Percentiles rank a stretch among this genome's conserved stretches.
These are phyloP conservation scores for Asteroscopus sphinx DNA, from an alignment of 2,888 invertebrate genomes.

Conservation along the genomic window DNA sequence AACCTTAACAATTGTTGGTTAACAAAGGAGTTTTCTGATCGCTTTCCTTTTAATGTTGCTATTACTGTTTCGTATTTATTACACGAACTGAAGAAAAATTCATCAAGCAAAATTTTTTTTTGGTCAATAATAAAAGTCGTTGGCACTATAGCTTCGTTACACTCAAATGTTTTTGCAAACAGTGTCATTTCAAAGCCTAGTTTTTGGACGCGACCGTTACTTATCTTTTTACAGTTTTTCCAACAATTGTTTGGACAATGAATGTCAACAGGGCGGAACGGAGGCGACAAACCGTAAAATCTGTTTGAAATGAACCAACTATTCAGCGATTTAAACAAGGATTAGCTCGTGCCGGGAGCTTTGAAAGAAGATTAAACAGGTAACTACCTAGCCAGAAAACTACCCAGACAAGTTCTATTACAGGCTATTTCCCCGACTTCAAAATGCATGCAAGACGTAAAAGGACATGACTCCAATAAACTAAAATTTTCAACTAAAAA, in stretches of 20 bases:
- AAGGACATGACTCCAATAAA: too few relatives aligned
- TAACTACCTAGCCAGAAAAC: not conserved
- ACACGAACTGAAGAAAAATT: not conserved
- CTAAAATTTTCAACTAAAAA: too few relatives aligned
- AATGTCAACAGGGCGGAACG: conserved; percentile 63
- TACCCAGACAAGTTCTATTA: too few relatives aligned
- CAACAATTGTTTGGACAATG: conserved; percentile 61
- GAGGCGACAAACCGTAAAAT: conserved; percentile 69
- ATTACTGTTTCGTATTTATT: not conserved
- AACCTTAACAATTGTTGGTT: conserved; percentile 20
- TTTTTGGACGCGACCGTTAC: conserved; percentile 44
- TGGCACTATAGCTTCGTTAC: not conserved
- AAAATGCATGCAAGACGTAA: too few relatives aligned
- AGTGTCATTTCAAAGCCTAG: conserved; percentile 7
- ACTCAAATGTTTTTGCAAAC: conserved; percentile 20
- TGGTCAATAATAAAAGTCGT: not conserved
- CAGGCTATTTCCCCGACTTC: too few relatives aligned
- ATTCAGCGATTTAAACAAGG: conserved; percentile 33
- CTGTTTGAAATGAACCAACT: conserved; percentile 55
- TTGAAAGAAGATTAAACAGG: conserved; percentile 5
- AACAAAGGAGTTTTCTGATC: conserved; percentile 32
- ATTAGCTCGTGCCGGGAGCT: conserved; percentile 27
- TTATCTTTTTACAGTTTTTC: conserved; percentile 53
- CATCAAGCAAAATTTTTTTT: too few relatives aligned
- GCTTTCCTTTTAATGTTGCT: conserved; percentile 7